Percentiles rank a stretch among this genome's conserved stretches.
These are phyloP conservation scores for Hartigia nigra DNA, from an alignment of 2,888 invertebrate genomes.

Conservation along the genomic window DNA sequence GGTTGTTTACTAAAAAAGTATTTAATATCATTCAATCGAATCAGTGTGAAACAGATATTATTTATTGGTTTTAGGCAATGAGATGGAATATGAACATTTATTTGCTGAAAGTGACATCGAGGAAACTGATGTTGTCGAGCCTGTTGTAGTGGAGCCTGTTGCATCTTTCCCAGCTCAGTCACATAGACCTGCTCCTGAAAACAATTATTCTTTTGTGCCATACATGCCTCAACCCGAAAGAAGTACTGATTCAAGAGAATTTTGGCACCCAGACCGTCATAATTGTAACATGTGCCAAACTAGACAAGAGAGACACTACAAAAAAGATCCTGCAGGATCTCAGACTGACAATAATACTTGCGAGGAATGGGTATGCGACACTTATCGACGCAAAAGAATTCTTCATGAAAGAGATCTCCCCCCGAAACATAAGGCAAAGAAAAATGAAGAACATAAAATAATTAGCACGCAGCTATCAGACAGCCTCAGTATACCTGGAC, in stretches of 20 bases:
- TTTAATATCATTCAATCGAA: neutral
- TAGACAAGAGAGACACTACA: constrained; percentile 39
- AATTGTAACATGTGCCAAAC: constrained; percentile 50
- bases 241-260: constrained; percentile 36
- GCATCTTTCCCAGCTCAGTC: constrained; percentile 44
- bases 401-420: constrained; percentile 39
- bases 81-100: constrained; percentile 74
- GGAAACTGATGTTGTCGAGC: constrained; percentile 63
- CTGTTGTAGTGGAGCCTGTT: constrained; percentile 27
- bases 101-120: constrained; percentile 76
- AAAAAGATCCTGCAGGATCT: constrained; percentile 28
- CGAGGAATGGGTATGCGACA: constrained; percentile 35
- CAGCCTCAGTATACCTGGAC: constrained; percentile 53
- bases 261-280: constrained; percentile 39
- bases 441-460: constrained; percentile 37
- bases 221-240: constrained; percentile 42
- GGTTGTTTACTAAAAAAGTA: constrained; percentile 42
- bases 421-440: constrained; percentile 41
- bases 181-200: constrained; percentile 35
- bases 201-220: constrained; percentile 45
- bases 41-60: constrained; percentile 12
- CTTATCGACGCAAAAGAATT: constrained; percentile 42
- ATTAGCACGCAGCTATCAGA: constrained; percentile 40
- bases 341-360: constrained; percentile 14
- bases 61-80: constrained; percentile 66